Conservation (phyloP, 2,797 vertebrate genomes). For the Sparidentex hasta region DNA sequence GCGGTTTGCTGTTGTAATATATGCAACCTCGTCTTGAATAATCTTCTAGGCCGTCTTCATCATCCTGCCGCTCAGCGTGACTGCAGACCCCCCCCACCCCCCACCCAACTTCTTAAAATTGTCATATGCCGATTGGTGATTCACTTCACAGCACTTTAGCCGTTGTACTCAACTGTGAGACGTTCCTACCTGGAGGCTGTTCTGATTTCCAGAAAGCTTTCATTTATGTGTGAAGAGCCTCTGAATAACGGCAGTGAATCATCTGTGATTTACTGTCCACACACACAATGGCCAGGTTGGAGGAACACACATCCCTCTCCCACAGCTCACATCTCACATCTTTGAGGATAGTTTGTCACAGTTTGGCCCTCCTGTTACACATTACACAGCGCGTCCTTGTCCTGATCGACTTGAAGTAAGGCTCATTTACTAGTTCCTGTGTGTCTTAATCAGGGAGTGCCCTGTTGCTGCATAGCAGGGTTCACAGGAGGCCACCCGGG, state of each 20-base stretch:
- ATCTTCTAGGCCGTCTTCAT: neutral
- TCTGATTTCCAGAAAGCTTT: conserved; percentile 70
- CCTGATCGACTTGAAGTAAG: conserved; percentile 35
- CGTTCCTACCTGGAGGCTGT: conserved; percentile 66
- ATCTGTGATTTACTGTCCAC: conserved; percentile 61
- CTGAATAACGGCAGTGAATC: conserved; percentile 75
- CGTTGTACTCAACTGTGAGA: conserved; percentile 42
- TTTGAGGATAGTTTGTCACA: conserved; percentile 8
- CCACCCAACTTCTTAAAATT: conserved; percentile 39
- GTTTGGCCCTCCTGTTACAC: conserved; percentile 6
- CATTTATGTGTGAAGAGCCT: conserved; percentile 63
- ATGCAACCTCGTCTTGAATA: neutral
- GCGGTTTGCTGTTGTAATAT: neutral
- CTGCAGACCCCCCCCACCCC: neutral
- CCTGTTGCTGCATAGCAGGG: conserved; percentile 34
- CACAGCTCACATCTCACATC: conserved; percentile 35
- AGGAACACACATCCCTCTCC: conserved; percentile 56
- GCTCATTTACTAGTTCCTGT: conserved; percentile 37
- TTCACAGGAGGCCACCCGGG: conserved; percentile 52
- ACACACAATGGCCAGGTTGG: conserved; percentile 68
- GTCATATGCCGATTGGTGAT: conserved; percentile 56
- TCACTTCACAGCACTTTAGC: conserved; percentile 49
- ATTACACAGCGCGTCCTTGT: neutral
- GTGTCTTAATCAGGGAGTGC: conserved; percentile 47
- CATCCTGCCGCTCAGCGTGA: conserved; percentile 1